Evolutionary conservation across 2,797 vertebrate species (phyloP), one percentile per base, ranked within the genome.

Genomic region (Leuciscus waleckii): DNA sequence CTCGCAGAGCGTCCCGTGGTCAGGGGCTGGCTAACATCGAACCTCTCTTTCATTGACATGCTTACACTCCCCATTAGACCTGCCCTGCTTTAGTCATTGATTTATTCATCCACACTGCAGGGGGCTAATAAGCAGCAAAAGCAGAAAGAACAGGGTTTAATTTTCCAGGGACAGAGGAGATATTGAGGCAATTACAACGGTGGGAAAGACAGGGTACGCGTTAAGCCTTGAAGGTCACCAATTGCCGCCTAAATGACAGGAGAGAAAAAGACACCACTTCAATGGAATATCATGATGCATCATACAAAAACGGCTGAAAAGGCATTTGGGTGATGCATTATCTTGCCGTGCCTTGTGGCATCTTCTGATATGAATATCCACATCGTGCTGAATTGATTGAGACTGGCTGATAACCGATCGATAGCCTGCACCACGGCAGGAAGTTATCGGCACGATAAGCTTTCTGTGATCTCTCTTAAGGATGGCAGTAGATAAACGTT

Each of bases 21-120:
- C 82, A 68, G 74, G 41, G 67, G 46, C 83, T 81, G 85, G 73
- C 68, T 37, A 70, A 37, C 73, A 70, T 73, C n/a, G 41, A 84
- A 84, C 54, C 46, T 35, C 75, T 85, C 81, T 76, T 70, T 63
- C 68, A 80, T 74, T 23, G 75, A 82, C 73, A 78, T 84, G 88
- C 87, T 81, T 85, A 82, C 82, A 74, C 89, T 87, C 26, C 85
- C 87, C 76, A 87, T 90, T 87, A 88, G 81, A 79, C 71, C 83
- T 79, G 86, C 71, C 68, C 56, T 86, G 88, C 85, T 90, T 88
- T 77, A 69, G 77, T 67, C 86, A 90, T 91, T 88, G 88, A 88
- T 90, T 90, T 90, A 91, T 91, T 91, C 84, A 86, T 86, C 84
- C 86, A 32, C 77, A 73, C 87, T 82, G 86, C 90, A 86, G 87